Conservation (phyloP, 2,888 invertebrate species). For the Caenorhabditis sp. region DNA sequence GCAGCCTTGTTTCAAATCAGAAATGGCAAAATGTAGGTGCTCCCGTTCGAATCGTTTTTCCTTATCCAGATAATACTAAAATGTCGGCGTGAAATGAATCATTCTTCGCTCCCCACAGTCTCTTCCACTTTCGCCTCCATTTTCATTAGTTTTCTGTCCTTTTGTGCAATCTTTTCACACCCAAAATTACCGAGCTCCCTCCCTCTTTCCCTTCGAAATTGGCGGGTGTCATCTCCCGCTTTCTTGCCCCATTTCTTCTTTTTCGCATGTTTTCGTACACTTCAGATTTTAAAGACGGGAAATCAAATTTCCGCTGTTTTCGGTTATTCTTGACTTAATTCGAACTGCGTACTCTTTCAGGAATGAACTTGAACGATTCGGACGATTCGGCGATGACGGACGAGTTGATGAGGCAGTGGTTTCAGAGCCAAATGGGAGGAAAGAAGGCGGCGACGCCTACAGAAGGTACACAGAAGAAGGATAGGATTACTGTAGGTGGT, state of each 20-base stretch:
- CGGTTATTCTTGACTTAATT: background rate
- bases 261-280: constrained; percentile 11
- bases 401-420: constrained; percentile 43
- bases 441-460: background rate
- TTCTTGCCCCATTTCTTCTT: constrained; percentile 1
- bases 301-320: constrained; percentile 8
- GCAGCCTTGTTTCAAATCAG: too few species aligned
- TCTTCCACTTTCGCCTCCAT: background rate
- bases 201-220: constrained; percentile 6
- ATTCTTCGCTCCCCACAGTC: constrained; percentile 9
- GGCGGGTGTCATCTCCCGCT: constrained; percentile 13
- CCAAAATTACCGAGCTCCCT: constrained; percentile 17
- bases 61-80: too few species aligned
- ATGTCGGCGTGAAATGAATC: too few species aligned
- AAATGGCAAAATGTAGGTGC: too few species aligned
- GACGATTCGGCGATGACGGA: constrained; percentile 22
- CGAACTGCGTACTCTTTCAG: background rate
- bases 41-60: too few species aligned
- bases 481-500: too few species aligned
- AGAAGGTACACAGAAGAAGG: too few species aligned
- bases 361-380: too few species aligned
- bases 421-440: constrained; percentile 26
- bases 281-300: too few species aligned
- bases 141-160: constrained; percentile 13
- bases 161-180: too few species aligned